These are phyloP conservation scores for Sakesphorus luctuosus DNA, from an alignment of 2,113 vertebrate genomes.

Conservation along the genomic window DNA sequence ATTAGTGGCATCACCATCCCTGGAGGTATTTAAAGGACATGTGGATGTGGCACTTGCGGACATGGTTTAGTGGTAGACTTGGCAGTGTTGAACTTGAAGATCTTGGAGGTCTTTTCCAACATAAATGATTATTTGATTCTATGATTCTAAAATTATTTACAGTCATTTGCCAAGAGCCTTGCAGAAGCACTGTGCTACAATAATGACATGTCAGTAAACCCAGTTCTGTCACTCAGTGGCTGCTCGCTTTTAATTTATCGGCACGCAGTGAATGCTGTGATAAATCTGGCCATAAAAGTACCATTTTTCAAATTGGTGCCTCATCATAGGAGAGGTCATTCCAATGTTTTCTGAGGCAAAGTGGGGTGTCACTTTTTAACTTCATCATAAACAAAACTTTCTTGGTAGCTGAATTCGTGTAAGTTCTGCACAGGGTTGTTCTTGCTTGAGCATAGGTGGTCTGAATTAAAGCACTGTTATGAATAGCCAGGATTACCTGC, in stretches of 20 bases:
- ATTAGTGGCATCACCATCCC: not conserved
- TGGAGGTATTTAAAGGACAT: not conserved
- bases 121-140: not conserved
- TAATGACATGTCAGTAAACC: accelerated
- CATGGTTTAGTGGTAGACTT: not conserved
- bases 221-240: not conserved
- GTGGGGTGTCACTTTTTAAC: not conserved
- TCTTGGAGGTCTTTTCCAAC: not conserved
- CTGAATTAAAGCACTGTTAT: not conserved
- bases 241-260: not conserved
- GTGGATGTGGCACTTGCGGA: not conserved
- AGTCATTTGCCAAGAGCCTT: not conserved
- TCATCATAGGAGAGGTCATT: not conserved
- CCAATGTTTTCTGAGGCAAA: not conserved
- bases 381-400: not conserved
- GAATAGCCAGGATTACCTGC: not conserved
- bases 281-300: not conserved
- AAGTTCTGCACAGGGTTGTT: not conserved
- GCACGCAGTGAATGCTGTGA: not conserved
- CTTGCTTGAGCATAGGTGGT: not conserved
- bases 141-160: not conserved
- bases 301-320: not conserved
- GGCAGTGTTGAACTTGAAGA: not conserved
- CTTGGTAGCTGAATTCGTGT: not conserved
- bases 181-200: not conserved